Conservation (phyloP, 2,797 vertebrate genomes). For the Gambelia wislizenii region DNA sequence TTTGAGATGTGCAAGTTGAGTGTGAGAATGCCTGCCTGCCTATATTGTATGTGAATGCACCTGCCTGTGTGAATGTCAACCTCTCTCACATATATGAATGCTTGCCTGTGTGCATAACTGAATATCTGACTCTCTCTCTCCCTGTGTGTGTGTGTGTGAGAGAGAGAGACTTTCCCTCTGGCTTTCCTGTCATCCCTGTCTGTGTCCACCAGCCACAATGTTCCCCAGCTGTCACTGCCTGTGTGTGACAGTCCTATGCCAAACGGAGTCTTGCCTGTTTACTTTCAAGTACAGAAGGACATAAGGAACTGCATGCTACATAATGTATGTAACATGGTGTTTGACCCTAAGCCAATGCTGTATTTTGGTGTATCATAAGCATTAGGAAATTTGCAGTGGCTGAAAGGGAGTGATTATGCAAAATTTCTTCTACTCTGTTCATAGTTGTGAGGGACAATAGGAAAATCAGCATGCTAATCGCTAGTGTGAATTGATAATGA, state of each 20-base stretch:
- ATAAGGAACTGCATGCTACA: neutral
- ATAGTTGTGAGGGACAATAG: slow-evolving; percentile 44
- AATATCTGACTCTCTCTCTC: no score
- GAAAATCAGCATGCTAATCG: slow-evolving; percentile 53
- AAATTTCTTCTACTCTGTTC: neutral
- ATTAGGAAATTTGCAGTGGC: neutral
- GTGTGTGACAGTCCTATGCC: neutral
- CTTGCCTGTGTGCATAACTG: no score
- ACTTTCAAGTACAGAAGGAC: neutral
- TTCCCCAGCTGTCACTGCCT: neutral
- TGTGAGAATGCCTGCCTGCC: no score
- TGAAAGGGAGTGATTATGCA: slow-evolving; percentile 1
- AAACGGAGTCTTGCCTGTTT: neutral
- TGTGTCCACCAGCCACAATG: neutral
- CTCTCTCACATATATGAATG: no score
- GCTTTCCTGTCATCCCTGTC: no score
- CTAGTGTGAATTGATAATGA: slow-evolving; percentile 41
- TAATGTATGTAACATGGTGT: neutral
- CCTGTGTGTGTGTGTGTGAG: no score
- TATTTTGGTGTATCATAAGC: neutral
- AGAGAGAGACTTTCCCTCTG: no score
- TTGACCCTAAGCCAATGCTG: neutral
- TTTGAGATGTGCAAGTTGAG: no score
- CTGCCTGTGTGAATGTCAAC: no score
- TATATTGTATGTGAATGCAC: no score